Evolutionary conservation across 2,888 invertebrate genomes (phyloP).

Genomic region (Linyphia triangularis): DNA sequence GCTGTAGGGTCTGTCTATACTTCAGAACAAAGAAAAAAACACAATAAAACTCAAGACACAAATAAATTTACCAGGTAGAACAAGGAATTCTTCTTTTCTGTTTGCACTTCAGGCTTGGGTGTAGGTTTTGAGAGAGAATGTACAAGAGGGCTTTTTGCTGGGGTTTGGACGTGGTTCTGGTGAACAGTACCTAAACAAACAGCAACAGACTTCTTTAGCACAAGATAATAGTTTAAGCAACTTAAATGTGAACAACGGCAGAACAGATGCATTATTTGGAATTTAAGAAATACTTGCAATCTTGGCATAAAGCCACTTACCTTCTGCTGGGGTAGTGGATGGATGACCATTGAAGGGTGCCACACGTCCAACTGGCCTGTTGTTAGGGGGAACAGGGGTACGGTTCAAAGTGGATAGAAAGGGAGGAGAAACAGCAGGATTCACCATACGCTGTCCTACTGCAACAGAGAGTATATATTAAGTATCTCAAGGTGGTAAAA

Average conservation of each 20-base stretch:
- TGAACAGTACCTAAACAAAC: slow-evolving; percentile 25
- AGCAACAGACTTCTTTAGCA: not conserved
- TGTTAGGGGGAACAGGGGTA: slow-evolving; percentile 5
- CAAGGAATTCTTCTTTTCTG: slow-evolving; percentile 75
- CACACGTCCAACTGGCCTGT: slow-evolving; percentile 73
- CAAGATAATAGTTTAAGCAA: no score
- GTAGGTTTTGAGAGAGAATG: slow-evolving; percentile 62
- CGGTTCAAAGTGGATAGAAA: slow-evolving; percentile 35
- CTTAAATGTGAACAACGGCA: no score
- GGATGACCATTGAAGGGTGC: slow-evolving; percentile 72
- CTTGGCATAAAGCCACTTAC: not conserved
- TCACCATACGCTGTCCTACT: slow-evolving; percentile 53
- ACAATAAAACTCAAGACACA: not conserved
- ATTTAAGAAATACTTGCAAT: not conserved
- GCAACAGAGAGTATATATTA: not conserved
- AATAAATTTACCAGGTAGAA: slow-evolving; percentile 77
- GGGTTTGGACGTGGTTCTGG: slow-evolving; percentile 51
- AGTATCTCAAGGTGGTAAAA: no score
- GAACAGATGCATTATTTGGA: no score
- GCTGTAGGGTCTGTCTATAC: no score
- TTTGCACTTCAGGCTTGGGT: slow-evolving; percentile 53
- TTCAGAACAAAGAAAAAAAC: no score
- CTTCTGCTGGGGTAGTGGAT: slow-evolving; percentile 5
- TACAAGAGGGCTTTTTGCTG: slow-evolving; percentile 52
- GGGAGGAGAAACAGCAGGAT: slow-evolving; percentile 33